Evolutionary conservation across 2,888 invertebrate genomes (phyloP).

Genomic region (Pyrochroa serraticornis): DNA sequence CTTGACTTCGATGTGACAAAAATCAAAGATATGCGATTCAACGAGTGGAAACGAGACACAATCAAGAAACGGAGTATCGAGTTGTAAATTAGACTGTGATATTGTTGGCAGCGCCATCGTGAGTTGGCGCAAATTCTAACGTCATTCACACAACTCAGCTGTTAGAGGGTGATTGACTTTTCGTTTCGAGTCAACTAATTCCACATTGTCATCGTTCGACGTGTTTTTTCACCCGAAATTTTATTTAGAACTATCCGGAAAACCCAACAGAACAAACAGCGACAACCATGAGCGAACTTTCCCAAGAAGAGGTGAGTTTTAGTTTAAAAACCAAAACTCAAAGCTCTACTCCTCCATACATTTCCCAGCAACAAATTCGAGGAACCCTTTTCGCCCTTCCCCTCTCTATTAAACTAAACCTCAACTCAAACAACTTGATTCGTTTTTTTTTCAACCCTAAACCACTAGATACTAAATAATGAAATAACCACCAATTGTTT

Average conservation of each 20-base stretch:
- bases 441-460: background rate
- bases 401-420: background rate
- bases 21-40: background rate
- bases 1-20: background rate
- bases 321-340: slow-evolving; percentile 48
- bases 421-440: background rate
- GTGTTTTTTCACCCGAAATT: slow-evolving; percentile 4
- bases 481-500: slow-evolving; percentile 24
- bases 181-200: slow-evolving; percentile 38
- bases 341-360: too few relatives aligned
- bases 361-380: background rate
- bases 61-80: slow-evolving; percentile 30
- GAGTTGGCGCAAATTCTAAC: slow-evolving; percentile 45
- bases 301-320: slow-evolving; percentile 83
- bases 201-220: slow-evolving; percentile 8
- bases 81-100: slow-evolving; percentile 47
- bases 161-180: slow-evolving; percentile 56
- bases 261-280: slow-evolving; percentile 11
- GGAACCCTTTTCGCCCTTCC: background rate
- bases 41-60: slow-evolving; percentile 4
- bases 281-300: slow-evolving; percentile 78
- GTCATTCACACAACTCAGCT: slow-evolving; percentile 52
- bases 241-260: background rate
- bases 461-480: background rate
- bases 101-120: slow-evolving; percentile 20